Evolutionary conservation across 1,140 invertebrate species (phyloP).

Genomic region (Araneus ventricosus): DNA sequence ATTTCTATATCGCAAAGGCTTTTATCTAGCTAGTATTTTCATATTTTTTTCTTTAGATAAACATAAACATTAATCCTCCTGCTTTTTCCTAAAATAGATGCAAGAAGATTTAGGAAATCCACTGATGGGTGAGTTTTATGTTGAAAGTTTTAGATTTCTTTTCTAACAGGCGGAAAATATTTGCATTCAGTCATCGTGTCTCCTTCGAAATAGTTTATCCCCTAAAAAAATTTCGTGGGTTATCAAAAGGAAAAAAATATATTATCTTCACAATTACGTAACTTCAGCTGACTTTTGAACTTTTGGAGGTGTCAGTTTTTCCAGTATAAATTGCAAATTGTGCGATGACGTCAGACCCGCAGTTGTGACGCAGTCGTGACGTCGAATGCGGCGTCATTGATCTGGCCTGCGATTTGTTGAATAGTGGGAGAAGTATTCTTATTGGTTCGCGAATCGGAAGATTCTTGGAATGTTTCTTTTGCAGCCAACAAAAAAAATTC

Average conservation of each 20-base stretch:
- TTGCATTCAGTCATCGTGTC: background rate
- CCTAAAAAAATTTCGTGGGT: background rate
- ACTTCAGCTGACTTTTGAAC: slow-evolving; percentile 62
- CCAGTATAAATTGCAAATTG: slow-evolving; percentile 33
- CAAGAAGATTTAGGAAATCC: background rate
- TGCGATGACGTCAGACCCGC: slow-evolving; percentile 61
- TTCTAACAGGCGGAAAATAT: background rate
- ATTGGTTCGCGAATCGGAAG: slow-evolving; percentile 45
- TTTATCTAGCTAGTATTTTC: no score
- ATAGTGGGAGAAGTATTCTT: background rate
- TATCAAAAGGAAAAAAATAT: background rate
- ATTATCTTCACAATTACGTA: slow-evolving; percentile 6
- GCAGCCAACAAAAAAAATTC: background rate
- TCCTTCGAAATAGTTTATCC: background rate
- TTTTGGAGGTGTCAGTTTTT: slow-evolving; percentile 56
- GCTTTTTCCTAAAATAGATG: background rate
- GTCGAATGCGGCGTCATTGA: slow-evolving; percentile 68
- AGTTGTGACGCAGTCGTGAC: slow-evolving; percentile 69
- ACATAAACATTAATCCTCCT: background rate
- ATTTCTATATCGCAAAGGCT: no score
- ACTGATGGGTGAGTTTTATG: background rate
- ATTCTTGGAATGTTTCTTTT: slow-evolving; percentile 16
- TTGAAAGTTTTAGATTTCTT: background rate
- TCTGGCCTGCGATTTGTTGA: slow-evolving; percentile 54
- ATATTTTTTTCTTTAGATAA: background rate